These are phyloP conservation scores for Argyra leucocephala DNA, from an alignment of 2,888 invertebrate genomes.

Conservation along the genomic window DNA sequence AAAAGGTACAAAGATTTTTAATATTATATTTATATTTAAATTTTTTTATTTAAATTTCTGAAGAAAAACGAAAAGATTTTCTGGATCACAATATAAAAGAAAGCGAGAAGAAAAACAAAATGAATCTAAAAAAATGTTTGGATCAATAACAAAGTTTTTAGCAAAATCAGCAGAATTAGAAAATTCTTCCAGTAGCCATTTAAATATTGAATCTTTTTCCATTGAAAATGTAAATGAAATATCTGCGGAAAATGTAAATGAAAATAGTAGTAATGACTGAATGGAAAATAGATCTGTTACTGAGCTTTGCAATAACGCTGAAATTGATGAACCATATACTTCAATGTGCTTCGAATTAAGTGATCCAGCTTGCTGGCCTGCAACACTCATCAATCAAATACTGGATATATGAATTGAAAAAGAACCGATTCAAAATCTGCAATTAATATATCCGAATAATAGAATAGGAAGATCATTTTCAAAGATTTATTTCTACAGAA, in stretches of 20 bases:
- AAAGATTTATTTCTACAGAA: constrained; percentile 7
- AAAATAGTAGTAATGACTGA: constrained; percentile 2
- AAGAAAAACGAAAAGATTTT: constrained; percentile 7
- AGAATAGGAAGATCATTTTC: constrained; percentile 4
- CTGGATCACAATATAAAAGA: constrained; percentile 8
- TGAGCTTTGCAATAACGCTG: constrained; percentile 7
- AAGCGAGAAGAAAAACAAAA: background rate
- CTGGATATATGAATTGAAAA: constrained; percentile 9
- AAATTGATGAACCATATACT: constrained; percentile 7
- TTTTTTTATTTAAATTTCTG: constrained; percentile 2
- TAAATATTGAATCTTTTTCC: constrained; percentile 9
- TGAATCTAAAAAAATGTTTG: constrained; percentile 9
- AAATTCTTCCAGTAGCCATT: constrained; percentile 4
- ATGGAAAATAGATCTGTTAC: constrained; percentile 1
- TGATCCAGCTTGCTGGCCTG: constrained; percentile 3
- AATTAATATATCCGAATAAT: constrained; percentile 5
- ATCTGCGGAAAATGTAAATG: background rate
- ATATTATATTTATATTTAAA: background rate
- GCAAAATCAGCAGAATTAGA: constrained; percentile 8
- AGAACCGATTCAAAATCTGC: constrained; percentile 7
- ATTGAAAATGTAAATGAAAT: constrained; percentile 9
- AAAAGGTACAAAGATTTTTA: constrained; percentile 9
- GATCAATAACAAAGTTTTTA: constrained; percentile 6
- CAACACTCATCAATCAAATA: constrained; percentile 2
- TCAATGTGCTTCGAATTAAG: background rate